phyloP scores from a whole-genome alignment of 1,140 invertebrate species.

The Penaeus japonicus region DNA sequence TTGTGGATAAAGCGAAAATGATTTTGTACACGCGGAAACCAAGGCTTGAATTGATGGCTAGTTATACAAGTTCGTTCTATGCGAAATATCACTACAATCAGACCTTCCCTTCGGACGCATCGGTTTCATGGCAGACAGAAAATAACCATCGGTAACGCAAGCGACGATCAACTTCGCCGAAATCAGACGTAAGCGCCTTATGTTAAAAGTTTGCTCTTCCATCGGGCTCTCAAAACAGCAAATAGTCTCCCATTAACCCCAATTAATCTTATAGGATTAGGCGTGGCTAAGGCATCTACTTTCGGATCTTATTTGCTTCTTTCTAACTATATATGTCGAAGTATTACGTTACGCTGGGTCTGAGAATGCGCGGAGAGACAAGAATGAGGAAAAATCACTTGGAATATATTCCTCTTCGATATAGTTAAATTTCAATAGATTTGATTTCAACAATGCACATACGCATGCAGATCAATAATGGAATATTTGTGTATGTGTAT shows the following conservation, averaged over 20 bases:
- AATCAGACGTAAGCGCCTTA: constrained; percentile 7
- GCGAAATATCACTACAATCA: no score
- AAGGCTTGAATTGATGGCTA: neutral
- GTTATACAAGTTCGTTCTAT: no score
- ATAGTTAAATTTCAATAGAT: no score
- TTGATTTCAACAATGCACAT: no score
- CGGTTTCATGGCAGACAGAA: no score
- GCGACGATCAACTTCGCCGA: neutral
- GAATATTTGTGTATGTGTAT: no score
- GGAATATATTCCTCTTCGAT: no score
- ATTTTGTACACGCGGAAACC: neutral
- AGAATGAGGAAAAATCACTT: no score
- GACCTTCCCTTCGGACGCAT: no score
- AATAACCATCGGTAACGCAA: neutral
- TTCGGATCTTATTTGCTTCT: neutral
- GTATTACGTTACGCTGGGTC: neutral
- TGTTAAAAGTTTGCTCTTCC: constrained; percentile 29
- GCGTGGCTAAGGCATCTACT: constrained; percentile 1
- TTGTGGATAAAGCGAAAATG: neutral
- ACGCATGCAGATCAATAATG: no score
- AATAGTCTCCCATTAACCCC: constrained; percentile 50
- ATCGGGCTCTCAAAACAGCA: constrained; percentile 45
- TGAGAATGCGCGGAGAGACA: no score
- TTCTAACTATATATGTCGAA: neutral
- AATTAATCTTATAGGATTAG: constrained; percentile 50